These are phyloP conservation scores for Aurelia aurita DNA, from an alignment of 30 jellyfish, hydroid and myxozoan species.

Conservation along the genomic window DNA sequence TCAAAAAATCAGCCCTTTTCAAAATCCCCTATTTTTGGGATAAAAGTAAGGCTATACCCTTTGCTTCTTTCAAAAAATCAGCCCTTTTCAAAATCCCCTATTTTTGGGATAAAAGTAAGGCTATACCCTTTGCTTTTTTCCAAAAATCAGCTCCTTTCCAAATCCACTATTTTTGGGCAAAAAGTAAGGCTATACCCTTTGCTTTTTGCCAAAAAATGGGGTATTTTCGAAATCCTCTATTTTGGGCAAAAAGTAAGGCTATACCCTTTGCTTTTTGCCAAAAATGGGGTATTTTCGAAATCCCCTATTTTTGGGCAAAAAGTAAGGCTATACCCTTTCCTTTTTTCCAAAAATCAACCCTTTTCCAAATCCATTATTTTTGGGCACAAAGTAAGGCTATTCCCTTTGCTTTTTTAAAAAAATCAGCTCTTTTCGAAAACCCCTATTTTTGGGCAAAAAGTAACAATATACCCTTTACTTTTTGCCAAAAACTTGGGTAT, in stretches of 20 bases:
- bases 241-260: background rate
- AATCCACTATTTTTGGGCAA: too few relatives aligned
- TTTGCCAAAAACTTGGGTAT: too few relatives aligned
- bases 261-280: background rate
- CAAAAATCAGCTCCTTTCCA: background rate
- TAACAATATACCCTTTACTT: too few relatives aligned
- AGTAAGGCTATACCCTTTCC: background rate
- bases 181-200: too few relatives aligned
- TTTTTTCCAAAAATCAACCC: background rate
- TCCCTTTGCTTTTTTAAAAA: background rate
- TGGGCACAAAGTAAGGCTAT: background rate
- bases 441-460: too few relatives aligned
- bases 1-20: too few relatives aligned
- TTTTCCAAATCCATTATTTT: background rate
- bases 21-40: too few relatives aligned
- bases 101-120: too few relatives aligned
- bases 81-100: background rate
- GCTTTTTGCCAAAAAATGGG: background rate
- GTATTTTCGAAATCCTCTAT: background rate
- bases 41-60: too few relatives aligned
- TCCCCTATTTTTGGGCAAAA: background rate
- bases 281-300: background rate
- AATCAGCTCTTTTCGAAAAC: background rate
- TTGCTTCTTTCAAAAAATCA: too few relatives aligned
- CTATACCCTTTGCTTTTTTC: too few relatives aligned